These are phyloP conservation scores for Bos javanicus DNA, from an alignment of 2,113 vertebrate species.

Conservation along the genomic window DNA sequence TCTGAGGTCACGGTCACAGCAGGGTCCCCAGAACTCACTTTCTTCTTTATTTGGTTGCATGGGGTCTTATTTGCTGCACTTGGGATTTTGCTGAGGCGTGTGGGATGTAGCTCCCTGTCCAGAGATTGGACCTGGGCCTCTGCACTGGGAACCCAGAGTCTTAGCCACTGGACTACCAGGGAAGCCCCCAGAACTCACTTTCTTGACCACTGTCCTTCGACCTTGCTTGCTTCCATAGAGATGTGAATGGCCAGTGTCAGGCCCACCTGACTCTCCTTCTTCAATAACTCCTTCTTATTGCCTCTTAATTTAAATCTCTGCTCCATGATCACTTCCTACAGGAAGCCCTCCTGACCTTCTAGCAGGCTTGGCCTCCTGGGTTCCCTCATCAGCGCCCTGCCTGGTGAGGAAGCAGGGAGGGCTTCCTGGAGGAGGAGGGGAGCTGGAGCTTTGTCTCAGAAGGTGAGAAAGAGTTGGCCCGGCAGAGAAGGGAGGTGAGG, in stretches of 20 bases:
- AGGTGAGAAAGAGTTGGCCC: background rate
- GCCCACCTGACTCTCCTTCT: background rate
- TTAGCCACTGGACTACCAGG: background rate
- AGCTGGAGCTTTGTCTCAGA: no score
- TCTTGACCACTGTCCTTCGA: rapidly evolving
- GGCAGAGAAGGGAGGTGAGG: background rate
- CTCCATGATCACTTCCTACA: background rate
- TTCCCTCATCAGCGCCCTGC: background rate
- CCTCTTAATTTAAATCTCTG: background rate
- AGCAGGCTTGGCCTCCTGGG: background rate
- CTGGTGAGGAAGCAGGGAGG: background rate
- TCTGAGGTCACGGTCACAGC: background rate
- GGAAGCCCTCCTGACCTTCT: background rate
- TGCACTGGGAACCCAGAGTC: background rate
- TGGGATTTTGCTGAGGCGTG: background rate
- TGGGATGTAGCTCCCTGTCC: background rate
- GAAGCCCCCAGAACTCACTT: background rate
- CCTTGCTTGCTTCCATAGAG: background rate
- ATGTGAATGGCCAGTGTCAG: rapidly evolving
- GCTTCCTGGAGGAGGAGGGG: background rate
- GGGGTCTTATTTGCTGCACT: background rate
- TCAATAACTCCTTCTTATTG: background rate
- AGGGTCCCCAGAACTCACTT: background rate
- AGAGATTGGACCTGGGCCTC: background rate
- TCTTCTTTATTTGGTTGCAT: background rate